Base-by-base conservation (phyloP, 2,888 invertebrate genomes). In the Sminthurides aquaticus region DNA sequence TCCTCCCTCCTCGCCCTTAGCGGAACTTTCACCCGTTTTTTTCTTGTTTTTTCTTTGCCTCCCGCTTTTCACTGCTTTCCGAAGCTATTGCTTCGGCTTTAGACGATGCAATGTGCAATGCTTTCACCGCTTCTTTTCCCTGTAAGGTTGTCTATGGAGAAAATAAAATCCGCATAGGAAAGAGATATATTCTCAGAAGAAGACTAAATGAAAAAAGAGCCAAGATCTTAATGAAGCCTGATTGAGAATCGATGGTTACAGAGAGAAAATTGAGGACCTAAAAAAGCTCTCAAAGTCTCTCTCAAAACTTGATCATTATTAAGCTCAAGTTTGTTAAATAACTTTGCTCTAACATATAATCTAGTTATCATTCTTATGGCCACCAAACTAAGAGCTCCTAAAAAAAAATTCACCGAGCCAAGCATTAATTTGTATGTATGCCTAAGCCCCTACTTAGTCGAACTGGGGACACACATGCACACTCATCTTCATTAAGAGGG, bases 191-290 rank as follows among this genome's bases (percentile, higher is more conserved):
- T n/a, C n/a, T n/a, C n/a, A n/a, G n/a, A n/a, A n/a, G n/a, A n/a
- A n/a, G n/a, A n/a, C n/a, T n/a, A n/a, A n/a, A n/a, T n/a, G n/a
- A n/a, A n/a, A n/a, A 34, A 34, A 15, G 43, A 34, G 43, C 5
- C 57, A 57, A 58, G 58, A 58, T 54, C 58, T 58, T 64, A 64
- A 64, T 64, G 57, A 64, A 58, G 54, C 64, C 58, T 64, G 64
- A 64, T 64, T 64, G 58, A 64, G 58, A 64, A 64, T 64, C 64
- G 64, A 64, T 64, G 58, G 52, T 64, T 64, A 64, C 57, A 57
- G 52, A 64, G 43, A 15, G 57, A 64, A 64, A 64, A 64, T 64
- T 64, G 64, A 58, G 57, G 52, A 58, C 43, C 52, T 64, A 64
- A 64, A 64, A 64, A 64, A 58, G 64, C 64, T 64, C 58, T 64